A percentile compares a stretch with the other conserved stretches of the same genome.
Evolutionary conservation across 2,888 invertebrate species (phyloP).

Genomic region (Himalopsyche tibetana): DNA sequence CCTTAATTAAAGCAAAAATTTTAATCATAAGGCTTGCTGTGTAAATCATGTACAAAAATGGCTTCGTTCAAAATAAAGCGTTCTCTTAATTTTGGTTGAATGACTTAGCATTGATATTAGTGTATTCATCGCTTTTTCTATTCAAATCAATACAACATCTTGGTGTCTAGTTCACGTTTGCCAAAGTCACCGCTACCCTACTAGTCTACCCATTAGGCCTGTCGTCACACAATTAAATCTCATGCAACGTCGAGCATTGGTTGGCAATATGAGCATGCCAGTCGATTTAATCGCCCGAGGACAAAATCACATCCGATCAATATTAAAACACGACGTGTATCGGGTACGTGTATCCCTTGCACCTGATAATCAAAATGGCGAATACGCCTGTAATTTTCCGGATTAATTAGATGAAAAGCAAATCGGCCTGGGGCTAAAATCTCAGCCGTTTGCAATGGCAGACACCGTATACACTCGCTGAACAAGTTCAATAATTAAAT

Average conservation of each 20-base stretch:
- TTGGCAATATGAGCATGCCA: not conserved
- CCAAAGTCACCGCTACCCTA: too few species aligned
- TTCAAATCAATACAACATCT: too few species aligned
- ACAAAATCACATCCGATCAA: constrained; percentile 6
- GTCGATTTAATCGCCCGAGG: not conserved
- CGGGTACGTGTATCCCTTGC: not conserved
- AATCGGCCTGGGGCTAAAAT: constrained; percentile 26
- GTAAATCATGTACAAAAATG: too few species aligned
- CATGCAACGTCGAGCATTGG: not conserved
- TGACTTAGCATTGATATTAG: too few species aligned
- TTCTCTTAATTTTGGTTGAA: too few species aligned
- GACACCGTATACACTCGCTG: not conserved
- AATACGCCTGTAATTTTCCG: constrained; percentile 15
- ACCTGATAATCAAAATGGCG: constrained; percentile 34
- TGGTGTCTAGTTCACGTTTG: too few species aligned
- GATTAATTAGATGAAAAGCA: constrained; percentile 30
- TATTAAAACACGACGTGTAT: not conserved
- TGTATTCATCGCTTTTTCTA: too few species aligned
- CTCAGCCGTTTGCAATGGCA: constrained; percentile 16
- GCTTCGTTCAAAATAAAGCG: too few species aligned
- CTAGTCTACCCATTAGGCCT: not conserved
- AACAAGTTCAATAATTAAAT: not conserved
- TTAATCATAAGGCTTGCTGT: too few species aligned
- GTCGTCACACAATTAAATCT: constrained; percentile 4
- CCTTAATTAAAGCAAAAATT: too few species aligned